These are phyloP conservation scores for Cloeon dipterum DNA, from an alignment of 2,888 invertebrate genomes.

Conservation along the genomic window DNA sequence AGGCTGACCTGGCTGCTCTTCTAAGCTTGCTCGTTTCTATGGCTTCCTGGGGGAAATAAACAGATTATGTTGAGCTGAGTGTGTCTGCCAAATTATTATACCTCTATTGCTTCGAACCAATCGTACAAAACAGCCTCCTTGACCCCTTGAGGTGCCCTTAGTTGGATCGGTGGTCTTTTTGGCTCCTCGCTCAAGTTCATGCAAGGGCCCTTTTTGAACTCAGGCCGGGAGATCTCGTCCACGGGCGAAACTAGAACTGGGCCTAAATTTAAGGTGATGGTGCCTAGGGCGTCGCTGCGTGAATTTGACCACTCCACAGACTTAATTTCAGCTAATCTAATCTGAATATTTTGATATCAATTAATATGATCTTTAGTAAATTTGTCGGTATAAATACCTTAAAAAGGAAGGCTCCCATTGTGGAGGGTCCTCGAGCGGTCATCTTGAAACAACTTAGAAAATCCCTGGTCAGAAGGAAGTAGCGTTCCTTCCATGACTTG, in stretches of 20 bases:
- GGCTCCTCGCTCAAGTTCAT: background rate
- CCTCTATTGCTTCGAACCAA: background rate
- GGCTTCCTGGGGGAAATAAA: no score
- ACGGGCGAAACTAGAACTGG: background rate
- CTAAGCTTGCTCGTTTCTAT: no score
- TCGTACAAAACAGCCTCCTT: background rate
- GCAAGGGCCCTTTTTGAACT: no score
- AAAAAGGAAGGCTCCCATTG: conserved; percentile 42
- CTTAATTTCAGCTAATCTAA: background rate
- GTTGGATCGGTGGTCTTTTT: background rate
- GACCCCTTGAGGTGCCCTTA: background rate
- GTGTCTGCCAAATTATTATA: no score
- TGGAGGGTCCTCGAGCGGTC: conserved; percentile 28
- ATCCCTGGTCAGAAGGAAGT: conserved; percentile 37
- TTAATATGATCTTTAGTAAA: background rate
- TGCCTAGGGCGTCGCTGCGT: background rate
- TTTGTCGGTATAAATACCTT: conserved; percentile 26
- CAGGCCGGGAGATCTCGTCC: no score
- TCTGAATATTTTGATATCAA: background rate
- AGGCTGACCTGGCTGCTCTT: no score
- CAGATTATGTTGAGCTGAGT: no score
- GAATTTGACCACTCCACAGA: background rate
- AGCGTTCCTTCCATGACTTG: conserved; percentile 37
- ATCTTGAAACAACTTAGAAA: conserved; percentile 40
- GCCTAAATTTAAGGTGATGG: background rate